A percentile compares a stretch with the other conserved stretches of the same genome.
phyloP scores from a whole-genome alignment of 2,797 vertebrate species.

The Epinephelus malabaricus region DNA sequence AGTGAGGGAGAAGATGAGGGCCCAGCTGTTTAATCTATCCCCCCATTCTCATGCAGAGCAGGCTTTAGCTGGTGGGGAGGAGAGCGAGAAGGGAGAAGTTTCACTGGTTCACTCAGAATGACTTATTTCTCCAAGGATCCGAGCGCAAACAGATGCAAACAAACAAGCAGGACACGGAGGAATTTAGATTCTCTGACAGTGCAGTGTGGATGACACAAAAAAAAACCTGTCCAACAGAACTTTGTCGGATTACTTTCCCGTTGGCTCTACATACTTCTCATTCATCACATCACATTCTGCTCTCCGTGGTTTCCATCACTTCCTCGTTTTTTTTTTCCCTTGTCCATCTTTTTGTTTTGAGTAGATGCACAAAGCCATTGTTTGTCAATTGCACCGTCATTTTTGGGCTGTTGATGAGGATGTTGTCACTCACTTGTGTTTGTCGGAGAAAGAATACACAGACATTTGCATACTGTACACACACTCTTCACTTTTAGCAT shows the following conservation, averaged over 20 bases:
- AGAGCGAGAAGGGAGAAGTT: slow-evolving; percentile 36
- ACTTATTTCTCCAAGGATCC: slow-evolving; percentile 73
- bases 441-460: slow-evolving; percentile 23
- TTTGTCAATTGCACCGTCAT: slow-evolving; percentile 9
- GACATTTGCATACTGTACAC: slow-evolving; percentile 37
- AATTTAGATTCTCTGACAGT: slow-evolving; percentile 49
- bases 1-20: slow-evolving; percentile 50
- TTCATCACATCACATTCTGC: slow-evolving; percentile 8
- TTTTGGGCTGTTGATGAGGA: slow-evolving; percentile 26
- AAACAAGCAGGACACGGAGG: slow-evolving; percentile 56
- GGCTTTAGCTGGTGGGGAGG: slow-evolving; percentile 43
- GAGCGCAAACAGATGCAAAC: slow-evolving; percentile 56
- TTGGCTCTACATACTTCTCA: not conserved
- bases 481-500: slow-evolving; percentile 19
- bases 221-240: slow-evolving; percentile 35
- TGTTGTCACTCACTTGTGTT: slow-evolving; percentile 34
- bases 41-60: slow-evolving; percentile 75
- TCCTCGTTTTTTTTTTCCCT: not conserved
- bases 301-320: not conserved
- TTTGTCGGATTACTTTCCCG: slow-evolving; percentile 1
- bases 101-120: slow-evolving; percentile 58
- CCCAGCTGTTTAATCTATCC: slow-evolving; percentile 76
- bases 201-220: slow-evolving; percentile 4
- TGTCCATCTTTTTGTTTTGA: slow-evolving; percentile 11
- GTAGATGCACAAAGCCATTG: not conserved